These are phyloP conservation scores for Malacoraja senta DNA, from an alignment of 2,797 vertebrate genomes.

Conservation along the genomic window DNA sequence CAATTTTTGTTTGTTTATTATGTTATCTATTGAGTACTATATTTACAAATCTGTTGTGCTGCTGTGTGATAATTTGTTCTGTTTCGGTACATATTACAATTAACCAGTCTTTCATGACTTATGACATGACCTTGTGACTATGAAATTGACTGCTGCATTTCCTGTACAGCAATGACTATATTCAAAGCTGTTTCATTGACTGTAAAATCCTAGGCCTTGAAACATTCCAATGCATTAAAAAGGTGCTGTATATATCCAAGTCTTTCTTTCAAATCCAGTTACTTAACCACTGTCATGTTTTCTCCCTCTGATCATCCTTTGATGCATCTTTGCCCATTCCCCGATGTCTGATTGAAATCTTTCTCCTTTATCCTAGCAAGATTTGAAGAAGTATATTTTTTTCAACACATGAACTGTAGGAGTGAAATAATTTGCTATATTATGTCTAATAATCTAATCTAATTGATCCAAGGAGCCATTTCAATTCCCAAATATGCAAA, in stretches of 20 bases:
- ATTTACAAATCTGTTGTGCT: too few species aligned
- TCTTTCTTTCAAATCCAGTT: not conserved
- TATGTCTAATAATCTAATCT: not conserved
- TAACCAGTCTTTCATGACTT: too few species aligned
- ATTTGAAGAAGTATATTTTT: not conserved
- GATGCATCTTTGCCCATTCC: not conserved
- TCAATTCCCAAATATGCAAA: too few species aligned
- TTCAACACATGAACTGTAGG: not conserved
- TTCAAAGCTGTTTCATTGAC: not conserved
- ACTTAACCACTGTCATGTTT: not conserved
- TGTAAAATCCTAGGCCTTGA: not conserved
- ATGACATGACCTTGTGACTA: too few species aligned
- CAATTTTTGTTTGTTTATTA: too few species aligned
- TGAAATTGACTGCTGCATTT: not conserved
- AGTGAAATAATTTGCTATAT: not conserved
- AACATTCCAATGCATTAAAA: not conserved
- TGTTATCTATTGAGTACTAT: too few species aligned
- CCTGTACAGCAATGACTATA: not conserved
- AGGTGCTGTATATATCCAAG: not conserved
- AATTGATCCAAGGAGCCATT: not conserved
- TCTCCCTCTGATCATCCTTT: not conserved
- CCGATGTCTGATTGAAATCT: not conserved
- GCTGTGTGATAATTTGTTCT: too few species aligned
- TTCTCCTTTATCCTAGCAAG: not conserved
- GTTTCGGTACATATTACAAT: too few species aligned